Percentiles rank a stretch among this genome's conserved stretches.
Evolutionary conservation across 2,888 invertebrate species (phyloP).

Genomic region (Papilio demoleus): DNA sequence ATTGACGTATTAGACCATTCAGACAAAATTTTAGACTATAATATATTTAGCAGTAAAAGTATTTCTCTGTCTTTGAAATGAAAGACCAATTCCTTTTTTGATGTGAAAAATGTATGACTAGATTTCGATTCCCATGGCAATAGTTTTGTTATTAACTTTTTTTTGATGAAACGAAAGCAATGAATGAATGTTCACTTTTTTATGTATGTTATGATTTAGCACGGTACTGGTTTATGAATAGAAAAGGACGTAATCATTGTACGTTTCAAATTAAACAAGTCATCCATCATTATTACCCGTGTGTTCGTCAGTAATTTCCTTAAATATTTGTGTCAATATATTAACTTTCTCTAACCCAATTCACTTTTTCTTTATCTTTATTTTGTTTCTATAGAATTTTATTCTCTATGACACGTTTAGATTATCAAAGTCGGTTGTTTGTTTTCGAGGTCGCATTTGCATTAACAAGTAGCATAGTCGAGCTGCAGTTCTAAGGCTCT

Average conservation of each 20-base stretch:
- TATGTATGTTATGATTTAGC: slow-evolving; percentile 60
- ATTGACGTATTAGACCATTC: no score
- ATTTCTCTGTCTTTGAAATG: background rate
- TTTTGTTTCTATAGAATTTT: slow-evolving; percentile 33
- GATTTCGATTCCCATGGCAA: slow-evolving; percentile 34
- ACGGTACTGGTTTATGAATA: slow-evolving; percentile 55
- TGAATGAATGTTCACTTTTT: slow-evolving; percentile 47
- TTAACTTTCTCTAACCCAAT: slow-evolving; percentile 37
- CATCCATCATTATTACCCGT: slow-evolving; percentile 54
- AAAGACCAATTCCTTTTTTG: background rate
- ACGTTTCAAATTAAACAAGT: slow-evolving; percentile 59
- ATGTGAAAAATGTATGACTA: background rate
- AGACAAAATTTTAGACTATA: no score
- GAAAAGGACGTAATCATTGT: slow-evolving; percentile 53
- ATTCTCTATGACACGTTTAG: slow-evolving; percentile 18
- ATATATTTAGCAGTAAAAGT: no score
- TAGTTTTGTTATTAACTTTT: slow-evolving; percentile 43
- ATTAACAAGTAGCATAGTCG: slow-evolving; percentile 44
- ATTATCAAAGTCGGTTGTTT: slow-evolving; percentile 8
- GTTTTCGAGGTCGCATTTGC: slow-evolving; percentile 40
- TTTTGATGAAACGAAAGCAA: slow-evolving; percentile 56
- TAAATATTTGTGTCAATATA: slow-evolving; percentile 34
- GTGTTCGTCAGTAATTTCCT: slow-evolving; percentile 19
- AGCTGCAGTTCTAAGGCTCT: slow-evolving; percentile 17
- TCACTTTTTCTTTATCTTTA: slow-evolving; percentile 27